Evolutionary conservation across 2,888 invertebrate species (phyloP).

Genomic region (Drosophila phalerata): DNA sequence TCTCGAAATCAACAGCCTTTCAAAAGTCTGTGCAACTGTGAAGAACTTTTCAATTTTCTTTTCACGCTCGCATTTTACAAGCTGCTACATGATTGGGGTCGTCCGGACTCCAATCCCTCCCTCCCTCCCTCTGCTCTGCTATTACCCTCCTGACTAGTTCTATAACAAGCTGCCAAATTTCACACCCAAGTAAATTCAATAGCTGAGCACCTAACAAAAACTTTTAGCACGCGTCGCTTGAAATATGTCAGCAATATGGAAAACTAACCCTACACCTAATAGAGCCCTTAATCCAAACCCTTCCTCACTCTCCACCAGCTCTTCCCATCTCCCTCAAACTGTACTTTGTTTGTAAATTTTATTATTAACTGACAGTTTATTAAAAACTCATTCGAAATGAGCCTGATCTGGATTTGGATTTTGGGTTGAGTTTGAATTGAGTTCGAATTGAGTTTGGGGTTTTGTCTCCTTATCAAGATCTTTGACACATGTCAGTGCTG

Average conservation of each 20-base stretch:
- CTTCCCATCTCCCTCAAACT: conserved; percentile 13
- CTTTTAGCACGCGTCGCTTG: conserved; percentile 52
- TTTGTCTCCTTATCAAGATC: conserved; percentile 71
- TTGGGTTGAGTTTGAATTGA: conserved; percentile 16
- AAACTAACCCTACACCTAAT: conserved; percentile 1
- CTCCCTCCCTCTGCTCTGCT: background rate
- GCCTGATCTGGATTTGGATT: conserved; percentile 56
- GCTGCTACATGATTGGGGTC: conserved; percentile 79
- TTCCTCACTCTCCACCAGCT: conserved; percentile 11
- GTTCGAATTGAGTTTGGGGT: conserved; percentile 5
- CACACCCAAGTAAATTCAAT: conserved; percentile 65
- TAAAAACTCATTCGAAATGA: conserved; percentile 64
- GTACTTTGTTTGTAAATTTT: conserved; percentile 60
- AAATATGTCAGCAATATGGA: conserved; percentile 44
- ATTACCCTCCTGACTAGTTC: conserved; percentile 16
- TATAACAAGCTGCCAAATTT: conserved; percentile 77
- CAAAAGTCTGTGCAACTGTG: conserved; percentile 41
- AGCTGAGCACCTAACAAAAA: conserved; percentile 66
- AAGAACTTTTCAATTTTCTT: conserved; percentile 74
- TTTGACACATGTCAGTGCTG: conserved; percentile 70
- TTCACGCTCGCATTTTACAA: conserved; percentile 75
- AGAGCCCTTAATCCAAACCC: background rate
- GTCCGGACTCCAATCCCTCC: conserved; percentile 24
- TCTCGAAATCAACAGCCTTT: conserved; percentile 72
- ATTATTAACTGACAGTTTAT: conserved; percentile 76